phyloP scores from a whole-genome alignment of 2,888 invertebrate genomes.

The Limenitis camilla region DNA sequence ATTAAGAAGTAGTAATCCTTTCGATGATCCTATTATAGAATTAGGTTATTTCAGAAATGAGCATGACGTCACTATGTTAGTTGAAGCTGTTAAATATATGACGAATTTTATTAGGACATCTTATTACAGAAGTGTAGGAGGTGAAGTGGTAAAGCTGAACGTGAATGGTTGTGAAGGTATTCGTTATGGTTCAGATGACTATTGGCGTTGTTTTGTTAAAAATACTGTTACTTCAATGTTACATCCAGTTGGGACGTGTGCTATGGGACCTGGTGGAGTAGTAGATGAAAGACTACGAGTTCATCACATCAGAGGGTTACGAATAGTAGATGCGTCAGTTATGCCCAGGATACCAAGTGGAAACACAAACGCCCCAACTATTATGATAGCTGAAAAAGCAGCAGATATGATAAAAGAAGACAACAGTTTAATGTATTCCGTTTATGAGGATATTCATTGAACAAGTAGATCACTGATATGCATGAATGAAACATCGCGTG shows the following conservation, averaged over 20 bases:
- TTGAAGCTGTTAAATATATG: slow-evolving; percentile 46
- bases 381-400: slow-evolving; percentile 64
- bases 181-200: slow-evolving; percentile 69
- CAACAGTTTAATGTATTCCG: slow-evolving; percentile 14
- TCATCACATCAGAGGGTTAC: slow-evolving; percentile 40
- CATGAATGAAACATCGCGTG: background rate
- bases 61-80: slow-evolving; percentile 37
- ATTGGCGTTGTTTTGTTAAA: slow-evolving; percentile 77
- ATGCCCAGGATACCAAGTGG: slow-evolving; percentile 57
- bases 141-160: slow-evolving; percentile 35
- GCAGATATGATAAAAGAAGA: slow-evolving; percentile 60
- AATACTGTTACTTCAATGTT: slow-evolving; percentile 74
- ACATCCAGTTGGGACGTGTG: slow-evolving; percentile 72
- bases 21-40: slow-evolving; percentile 49
- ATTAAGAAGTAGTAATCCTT: slow-evolving; percentile 43
- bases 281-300: slow-evolving; percentile 53
- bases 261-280: slow-evolving; percentile 53
- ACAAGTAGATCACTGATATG: background rate
- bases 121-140: slow-evolving; percentile 40
- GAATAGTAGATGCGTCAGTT: slow-evolving; percentile 57
- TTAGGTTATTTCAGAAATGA: slow-evolving; percentile 46
- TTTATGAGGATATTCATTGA: background rate
- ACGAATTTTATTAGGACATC: slow-evolving; percentile 40
- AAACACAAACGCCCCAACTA: slow-evolving; percentile 55
- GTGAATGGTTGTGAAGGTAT: slow-evolving; percentile 70